Evolutionary conservation across 2,888 invertebrate species (phyloP), one percentile per base, ranked within the genome.

Genomic region (Amphipyra tragopoginis): DNA sequence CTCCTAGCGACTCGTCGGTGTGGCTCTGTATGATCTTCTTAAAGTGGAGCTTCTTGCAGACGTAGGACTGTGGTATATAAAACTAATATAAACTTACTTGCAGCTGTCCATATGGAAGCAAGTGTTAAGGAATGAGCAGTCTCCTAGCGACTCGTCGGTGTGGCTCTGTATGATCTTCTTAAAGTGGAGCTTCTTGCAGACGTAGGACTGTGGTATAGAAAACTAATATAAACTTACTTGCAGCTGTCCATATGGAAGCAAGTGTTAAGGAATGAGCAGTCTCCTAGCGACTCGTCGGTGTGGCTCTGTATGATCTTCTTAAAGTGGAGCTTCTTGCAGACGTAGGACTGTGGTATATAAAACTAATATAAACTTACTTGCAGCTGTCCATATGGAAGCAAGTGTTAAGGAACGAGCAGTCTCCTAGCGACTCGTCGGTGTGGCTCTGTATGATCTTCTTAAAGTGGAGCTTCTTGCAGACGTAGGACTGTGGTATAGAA

Each of bases 341-440:
- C 3, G 29, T 29, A 29, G 29, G 29, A 29, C 29, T 29, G 29
- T 29, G 29, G 5, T 5, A 29, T 29, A 29, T 29, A 29, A 29
- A 29, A n/a, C n/a, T n/a, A n/a, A n/a, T n/a, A n/a, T n/a, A n/a
- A 29, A 29, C 92, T 89, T 83, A 97, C 96, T 99, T 99, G 96
- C 99, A 99, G 40, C 98, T 98, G 78, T 99, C 99, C 99, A 99
- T 99, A 87, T 99, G 99, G 87, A 99, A 99, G 90, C 99, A 99
- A 0, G 99, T 99, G 89, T 99, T 99, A 2, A 99, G 95, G 90
- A 99, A 99, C 14, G 99, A 99, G 87, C 99, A 99, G 89, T 99
- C 99, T 0, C 99, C 99, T 1, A 99, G 95, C 0, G 98, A 96
- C 91, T 99, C 98, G 86, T 99, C 99, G 0, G 99, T 99, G 86